Evolutionary conservation across 2,888 invertebrate genomes (phyloP), one percentile per base, ranked within the genome.

Genomic region (Ornithoptera alexandrae): DNA sequence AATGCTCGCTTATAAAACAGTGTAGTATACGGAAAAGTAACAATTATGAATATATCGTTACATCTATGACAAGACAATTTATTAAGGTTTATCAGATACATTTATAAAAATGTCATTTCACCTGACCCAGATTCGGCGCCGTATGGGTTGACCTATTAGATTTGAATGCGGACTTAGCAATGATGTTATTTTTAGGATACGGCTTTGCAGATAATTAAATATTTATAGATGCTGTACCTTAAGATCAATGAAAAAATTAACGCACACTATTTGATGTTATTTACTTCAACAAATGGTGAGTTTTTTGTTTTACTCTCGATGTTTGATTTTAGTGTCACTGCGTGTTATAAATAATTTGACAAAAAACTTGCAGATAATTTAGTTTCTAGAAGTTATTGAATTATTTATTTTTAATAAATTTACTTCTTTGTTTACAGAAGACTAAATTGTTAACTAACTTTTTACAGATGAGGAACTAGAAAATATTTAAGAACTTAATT

Each of bases 161-260:
- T 81, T 82, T 85, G 89, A 88, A 88, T 90, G 90, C 90, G 90
- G 92, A 91, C 83, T 87, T 83, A 84, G 82, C 84, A 83, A 67
- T 79, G 82, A 87, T 88, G 91, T 88, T 92, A 92, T 92, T 91
- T 92, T 90, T 92, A 91, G 89, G 84, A 86, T 85, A 87, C 84
- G 86, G 89, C 88, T 89, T 89, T 90, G 92, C 91, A 89, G 91
- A 87, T 90, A 88, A 86, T 90, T 91, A 91, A 90, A 85, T 89
- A 92, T 90, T 89, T 88, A 90, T 91, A 89, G 81, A 88, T 87
- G 84, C 81, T 81, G 82, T 86, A 84, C 81, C 78, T 74, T 74
- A 75, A 72, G 72, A 73, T 80, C 79, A 77, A 76, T 78, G 75
- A 81, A 76, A 81, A 82, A 80, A 76, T 78, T 76, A 78, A 80